Conservation (phyloP, 2,888 invertebrate species). For the Drosophila aldrichi region DNA sequence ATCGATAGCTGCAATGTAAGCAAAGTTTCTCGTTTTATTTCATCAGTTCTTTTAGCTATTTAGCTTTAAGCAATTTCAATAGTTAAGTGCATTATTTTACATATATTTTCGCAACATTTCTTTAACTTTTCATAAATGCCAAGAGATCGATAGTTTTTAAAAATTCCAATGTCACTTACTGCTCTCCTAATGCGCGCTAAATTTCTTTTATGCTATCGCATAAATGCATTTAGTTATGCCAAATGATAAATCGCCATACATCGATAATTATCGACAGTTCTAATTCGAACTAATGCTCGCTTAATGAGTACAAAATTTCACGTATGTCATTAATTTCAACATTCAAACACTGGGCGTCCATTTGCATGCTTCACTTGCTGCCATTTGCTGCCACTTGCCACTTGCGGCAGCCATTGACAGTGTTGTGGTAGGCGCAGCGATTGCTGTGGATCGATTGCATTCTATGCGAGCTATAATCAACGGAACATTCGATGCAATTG, state of each 20-base stretch:
- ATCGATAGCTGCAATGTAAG: too few species aligned
- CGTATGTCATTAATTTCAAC: not conserved
- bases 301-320: not conserved
- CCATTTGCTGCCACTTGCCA: slow-evolving; percentile 44
- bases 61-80: too few species aligned
- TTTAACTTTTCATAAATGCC: too few species aligned
- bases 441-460: slow-evolving; percentile 50
- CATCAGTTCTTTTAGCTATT: too few species aligned
- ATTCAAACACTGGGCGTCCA: slow-evolving; percentile 24
- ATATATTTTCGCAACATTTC: too few species aligned
- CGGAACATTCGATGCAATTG: slow-evolving; percentile 15
- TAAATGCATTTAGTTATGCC: not conserved
- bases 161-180: not conserved
- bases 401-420: slow-evolving; percentile 42
- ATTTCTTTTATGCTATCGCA: too few species aligned
- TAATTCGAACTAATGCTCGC: not conserved
- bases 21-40: too few species aligned
- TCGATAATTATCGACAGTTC: not conserved
- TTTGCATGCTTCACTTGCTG: slow-evolving; percentile 55
- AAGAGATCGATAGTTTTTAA: not conserved
- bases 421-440: slow-evolving; percentile 50
- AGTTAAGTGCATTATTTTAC: too few species aligned
- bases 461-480: slow-evolving; percentile 59
- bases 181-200: not conserved
- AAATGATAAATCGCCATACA: not conserved